Evolutionary conservation across 2,888 invertebrate species (phyloP), one percentile per base, ranked within the genome.

Genomic region (Cryptus armator): DNA sequence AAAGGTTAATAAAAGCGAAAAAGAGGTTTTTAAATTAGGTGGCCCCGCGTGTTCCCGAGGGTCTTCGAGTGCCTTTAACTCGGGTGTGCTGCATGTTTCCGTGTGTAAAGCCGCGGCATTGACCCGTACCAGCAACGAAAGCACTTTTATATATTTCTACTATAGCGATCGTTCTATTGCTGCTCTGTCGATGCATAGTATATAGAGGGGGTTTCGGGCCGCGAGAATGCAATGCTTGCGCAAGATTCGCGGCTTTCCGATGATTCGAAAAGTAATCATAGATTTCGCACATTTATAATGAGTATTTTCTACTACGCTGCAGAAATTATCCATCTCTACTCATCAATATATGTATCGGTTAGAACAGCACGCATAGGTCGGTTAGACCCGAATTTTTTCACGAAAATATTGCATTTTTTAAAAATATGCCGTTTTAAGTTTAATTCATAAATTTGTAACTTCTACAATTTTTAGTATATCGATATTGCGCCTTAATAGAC

Each of bases 51-150:
- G 84, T 70, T 83, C 19, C 19, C 43, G 59, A 75, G 81, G 78
- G 19, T 78, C 66, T 66, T 86, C 77, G 77, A 85, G 86, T 85
- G 84, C 64, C 74, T 82, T 64, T 70, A 85, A 78, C 71, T 71
- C 83, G 46, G 75, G 56, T 43, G 51, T 62, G 56, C 53, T 75
- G 43, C 51, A 29, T 68, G 64, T n/a, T 43, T 16, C 43, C n/a
- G 37, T 70, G 44, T 51, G 56, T 67, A 62, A 66, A 24, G 72
- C 79, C 72, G 51, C 68, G 71, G 62, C 72, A 86, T 84, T 84
- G 75, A 74, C 75, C 75, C 74, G 56, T n/a, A 67, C 37, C 46
- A 83, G 87, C 88, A 89, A 88, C 87, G 86, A 89, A 90, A 86
- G 89, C 87, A 88, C 87, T 89, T 88, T 86, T 85, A 88, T 14